Evolutionary conservation across 2,113 vertebrate species (phyloP), one percentile per base, ranked within the genome.

Genomic region (Prunella fulvescens): DNA sequence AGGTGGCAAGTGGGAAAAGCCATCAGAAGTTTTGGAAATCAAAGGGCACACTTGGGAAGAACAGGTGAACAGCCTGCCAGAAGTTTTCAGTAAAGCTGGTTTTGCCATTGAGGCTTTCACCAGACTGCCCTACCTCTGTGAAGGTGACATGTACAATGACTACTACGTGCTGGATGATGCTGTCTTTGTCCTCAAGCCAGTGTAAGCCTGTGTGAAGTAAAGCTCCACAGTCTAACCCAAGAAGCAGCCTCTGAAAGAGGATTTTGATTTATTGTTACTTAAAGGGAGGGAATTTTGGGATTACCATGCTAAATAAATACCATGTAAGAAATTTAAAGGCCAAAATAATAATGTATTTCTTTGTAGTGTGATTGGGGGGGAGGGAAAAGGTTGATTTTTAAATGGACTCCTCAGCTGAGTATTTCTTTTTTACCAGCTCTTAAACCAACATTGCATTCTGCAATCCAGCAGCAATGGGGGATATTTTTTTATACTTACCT

Each of bases 81-180:
- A 97, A 56, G 98, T 99, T 51, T 99, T 99, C 97, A 94, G 88
- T 57, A 98, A 97, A 96, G 98, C 97, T 20, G 99, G 99, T 24
- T 99, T 99, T 91, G 98, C 98, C 81, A 98, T 99, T 17, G 99
- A 99, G 94, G 98, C 99, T 26, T 98, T 99, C 95, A 99, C 99
- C 58, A 98, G 99, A 87, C 94, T 99, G 97, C 99, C 99, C 1
- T 99, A 99, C 97, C 98, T 99, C 70, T 99, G 99, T 45, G 99
- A 99, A 93, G 99, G 99, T 11, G 99, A 99, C 95, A 99, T 99
- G 98, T 99, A 99, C 53, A 99, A 99, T 54, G 99, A 99, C 96
- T 99, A 99, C 98, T 99, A 99, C 5, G 98, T 99, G 42, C 97
- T 99, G 64, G 99, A 99, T 28, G 99, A 99, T 39, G 99, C 99